Conservation (phyloP, 2,888 invertebrate genomes). For the Macrophya alboannulata region DNA sequence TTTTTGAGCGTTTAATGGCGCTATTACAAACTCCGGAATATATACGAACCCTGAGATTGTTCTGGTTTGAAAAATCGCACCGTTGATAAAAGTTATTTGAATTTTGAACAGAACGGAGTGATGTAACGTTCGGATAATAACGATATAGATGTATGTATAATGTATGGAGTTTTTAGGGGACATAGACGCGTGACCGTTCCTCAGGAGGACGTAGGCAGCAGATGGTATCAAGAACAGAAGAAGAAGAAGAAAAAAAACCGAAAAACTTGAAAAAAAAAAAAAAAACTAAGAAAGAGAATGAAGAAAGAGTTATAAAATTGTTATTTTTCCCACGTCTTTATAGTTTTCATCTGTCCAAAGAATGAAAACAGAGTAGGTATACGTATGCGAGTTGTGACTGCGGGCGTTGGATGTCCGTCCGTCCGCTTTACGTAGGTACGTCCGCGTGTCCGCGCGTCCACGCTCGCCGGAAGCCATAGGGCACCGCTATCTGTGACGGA, state of each 20-base stretch:
- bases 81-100: background rate
- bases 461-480: slow-evolving; percentile 70
- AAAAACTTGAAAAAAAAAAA: background rate
- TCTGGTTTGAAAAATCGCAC: background rate
- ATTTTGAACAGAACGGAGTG: background rate
- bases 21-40: too few relatives aligned
- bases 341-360: slow-evolving; percentile 49
- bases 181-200: slow-evolving; percentile 15
- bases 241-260: background rate
- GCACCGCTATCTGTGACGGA: slow-evolving; percentile 71
- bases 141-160: background rate
- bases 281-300: background rate
- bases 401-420: slow-evolving; percentile 51
- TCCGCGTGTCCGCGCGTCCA: slow-evolving; percentile 61
- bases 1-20: too few relatives aligned
- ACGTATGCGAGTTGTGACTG: slow-evolving; percentile 56
- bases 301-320: slow-evolving; percentile 53
- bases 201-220: slow-evolving; percentile 20
- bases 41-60: background rate
- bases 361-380: slow-evolving; percentile 50
- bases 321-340: slow-evolving; percentile 50
- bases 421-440: slow-evolving; percentile 51
- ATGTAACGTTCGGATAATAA: background rate
- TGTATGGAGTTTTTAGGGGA: background rate
- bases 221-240: slow-evolving; percentile 19